Base-by-base conservation (phyloP, 30 jellyfish, hydroid and myxozoan genomes). In the Turritopsis rubra region DNA sequence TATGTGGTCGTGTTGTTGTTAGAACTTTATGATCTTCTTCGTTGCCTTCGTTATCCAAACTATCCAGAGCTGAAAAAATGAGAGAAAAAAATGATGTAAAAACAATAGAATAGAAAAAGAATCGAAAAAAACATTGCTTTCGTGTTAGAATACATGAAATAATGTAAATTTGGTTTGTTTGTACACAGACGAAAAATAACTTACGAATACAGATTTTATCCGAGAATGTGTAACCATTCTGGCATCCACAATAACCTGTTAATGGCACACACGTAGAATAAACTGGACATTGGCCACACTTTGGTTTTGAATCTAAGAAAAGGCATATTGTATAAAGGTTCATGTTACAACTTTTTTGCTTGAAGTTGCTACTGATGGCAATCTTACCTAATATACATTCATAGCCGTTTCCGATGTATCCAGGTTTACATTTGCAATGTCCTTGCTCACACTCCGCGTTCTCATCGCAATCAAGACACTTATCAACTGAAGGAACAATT, bases 201-300 rank as follows among this genome's bases (percentile, higher is more conserved):
- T 91, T 60, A 91, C 98, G 96, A 24, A 87, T 23, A 85, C 98
- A 91, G 24, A 91, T 53, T 75, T 80, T 83, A 31, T 91, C 92
- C 53, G 85, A 91, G 41, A 84, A 84, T 21, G 86, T 84, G 81
- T 81, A 87, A 53, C 98, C 98, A 75, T 79, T 95, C 81, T 83
- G 84, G 83, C 98, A 91, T 53, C 79, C 87, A 65, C 87, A 80
- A 65, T 26, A 21, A 18, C 87, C 87, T 21, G 87, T 68, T 19
- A 1, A 17, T 19, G 77, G 29, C 18, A 65, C 53, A 53, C 87
- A 80, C 24, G 87, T 80, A 41, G 65, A 68, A 65, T 41, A 80
- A 18, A 18, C 83, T 1, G 65, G 75, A 80, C 87, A 80, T 22
- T 80, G 54, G 87, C 87, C 82, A 53, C 77, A 68, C 31, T 23